phyloP scores from a whole-genome alignment of 2,888 invertebrate species.

The Brenthis hecate region DNA sequence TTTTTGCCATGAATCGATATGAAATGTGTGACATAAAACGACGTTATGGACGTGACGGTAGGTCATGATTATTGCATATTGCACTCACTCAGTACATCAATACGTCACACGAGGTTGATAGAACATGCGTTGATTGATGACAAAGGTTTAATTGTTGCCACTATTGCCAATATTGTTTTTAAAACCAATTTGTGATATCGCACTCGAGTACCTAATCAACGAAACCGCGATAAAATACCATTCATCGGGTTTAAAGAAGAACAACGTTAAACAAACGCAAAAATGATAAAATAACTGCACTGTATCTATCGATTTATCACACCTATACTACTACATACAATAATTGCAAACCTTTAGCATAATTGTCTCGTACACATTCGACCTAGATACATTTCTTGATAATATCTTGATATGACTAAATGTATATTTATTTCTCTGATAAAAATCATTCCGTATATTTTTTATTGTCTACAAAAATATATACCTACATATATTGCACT shows the following conservation, averaged over 20 bases:
- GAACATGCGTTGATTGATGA: conserved; percentile 30
- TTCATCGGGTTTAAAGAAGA: conserved; percentile 18
- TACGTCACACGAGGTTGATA: conserved; percentile 29
- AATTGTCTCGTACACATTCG: conserved; percentile 1
- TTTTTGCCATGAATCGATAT: neutral
- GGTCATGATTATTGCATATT: conserved; percentile 26
- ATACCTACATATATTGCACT: no score
- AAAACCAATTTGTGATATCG: conserved; percentile 25
- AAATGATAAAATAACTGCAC: conserved; percentile 23
- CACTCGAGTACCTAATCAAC: conserved; percentile 10
- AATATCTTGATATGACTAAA: neutral
- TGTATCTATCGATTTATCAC: conserved; percentile 9
- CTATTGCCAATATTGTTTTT: conserved; percentile 29
- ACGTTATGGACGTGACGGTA: conserved; percentile 22
- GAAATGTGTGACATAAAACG: neutral
- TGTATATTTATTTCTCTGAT: no score
- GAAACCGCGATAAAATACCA: conserved; percentile 24
- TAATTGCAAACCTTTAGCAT: neutral
- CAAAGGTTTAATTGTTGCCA: conserved; percentile 35
- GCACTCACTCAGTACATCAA: conserved; percentile 17
- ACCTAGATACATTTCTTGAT: conserved; percentile 2
- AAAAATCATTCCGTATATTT: no score
- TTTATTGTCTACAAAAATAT: no score
- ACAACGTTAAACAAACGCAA: conserved; percentile 5
- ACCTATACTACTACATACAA: neutral